Base-by-base conservation (phyloP, 2,888 invertebrate species). In the Drosophila borealis region DNA sequence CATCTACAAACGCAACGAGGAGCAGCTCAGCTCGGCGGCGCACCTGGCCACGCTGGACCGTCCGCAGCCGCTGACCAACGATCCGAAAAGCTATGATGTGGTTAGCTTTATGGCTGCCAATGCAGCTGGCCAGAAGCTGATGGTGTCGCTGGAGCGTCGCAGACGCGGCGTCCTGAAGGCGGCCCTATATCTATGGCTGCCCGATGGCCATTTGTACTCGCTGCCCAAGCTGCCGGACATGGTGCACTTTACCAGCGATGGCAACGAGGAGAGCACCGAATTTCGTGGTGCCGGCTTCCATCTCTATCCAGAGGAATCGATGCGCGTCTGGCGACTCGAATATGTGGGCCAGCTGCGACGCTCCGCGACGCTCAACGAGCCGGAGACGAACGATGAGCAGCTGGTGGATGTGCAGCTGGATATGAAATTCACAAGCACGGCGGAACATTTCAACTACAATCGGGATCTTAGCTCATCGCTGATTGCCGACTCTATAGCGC, bases 71-170 rank as follows among this genome's bases (percentile, higher is more conserved):
- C 88, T 95, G 21, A 93, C 93, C 0, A 74, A 88, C 14, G 93
- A 94, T 77, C 92, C 93, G 3, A 91, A 93, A 74, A 93, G 93
- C 21, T 96, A 96, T 71, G 96, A 97, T 91, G 96, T 96, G 4
- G 95, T 96, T 1, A 96, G 96, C 90, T 96, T 96, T 91, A 95
- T 96, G 91, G 95, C 94, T 0, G 94, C 94, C 29, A 94, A 94
- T 72, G 89, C 90, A 19, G 93, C 94, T 13, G 96, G 96, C 0
- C 93, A 94, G 41, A 96, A 95, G 83, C 91, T 96, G 33, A 94
- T 95, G 79, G 93, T 94, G 0, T 96, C 96, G 0, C 93, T 94
- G 74, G 96, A 96, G 88, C 91, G 95, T n/a, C 92, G 96, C 4
- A 94, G 95, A 0, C 92, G 94, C 74, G 95, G 95, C 5, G 94